A percentile compares a stretch with the other conserved stretches of the same genome.
These are phyloP conservation scores for Autographa pulchrina DNA, from an alignment of 2,888 invertebrate genomes.

Conservation along the genomic window DNA sequence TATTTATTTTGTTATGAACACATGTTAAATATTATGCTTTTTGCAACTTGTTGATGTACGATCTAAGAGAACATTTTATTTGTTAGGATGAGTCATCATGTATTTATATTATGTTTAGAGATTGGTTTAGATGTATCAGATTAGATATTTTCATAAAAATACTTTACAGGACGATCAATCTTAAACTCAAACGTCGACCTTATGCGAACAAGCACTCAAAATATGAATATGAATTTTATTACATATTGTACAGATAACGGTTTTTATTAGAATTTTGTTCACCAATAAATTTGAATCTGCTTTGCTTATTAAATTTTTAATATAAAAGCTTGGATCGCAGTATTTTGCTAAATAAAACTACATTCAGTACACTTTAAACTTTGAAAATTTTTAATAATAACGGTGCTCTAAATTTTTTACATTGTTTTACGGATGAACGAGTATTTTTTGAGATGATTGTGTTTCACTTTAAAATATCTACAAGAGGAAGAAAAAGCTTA, in stretches of 20 bases:
- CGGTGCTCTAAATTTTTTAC: neutral
- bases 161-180: neutral
- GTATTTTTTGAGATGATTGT: neutral
- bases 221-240: neutral
- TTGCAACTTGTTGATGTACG: neutral
- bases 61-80: neutral
- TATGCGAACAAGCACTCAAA: too few relatives aligned
- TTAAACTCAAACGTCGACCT: neutral
- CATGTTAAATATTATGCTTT: neutral
- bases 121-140: neutral
- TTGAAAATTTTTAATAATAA: neutral
- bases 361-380: neutral
- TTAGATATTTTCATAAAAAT: neutral
- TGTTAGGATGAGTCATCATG: neutral
- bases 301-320: conserved; percentile 46
- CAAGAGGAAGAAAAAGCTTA: neutral
- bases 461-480: neutral
- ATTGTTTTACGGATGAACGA: neutral
- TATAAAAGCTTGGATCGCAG: conserved; percentile 27
- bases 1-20: conserved; percentile 21
- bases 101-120: neutral
- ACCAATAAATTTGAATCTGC: conserved; percentile 39
- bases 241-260: neutral
- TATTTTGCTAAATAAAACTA: conserved; percentile 25
- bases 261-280: conserved; percentile 45